Evolutionary conservation across 2,888 invertebrate species (phyloP).

Genomic region (Agrotis exclamationis): DNA sequence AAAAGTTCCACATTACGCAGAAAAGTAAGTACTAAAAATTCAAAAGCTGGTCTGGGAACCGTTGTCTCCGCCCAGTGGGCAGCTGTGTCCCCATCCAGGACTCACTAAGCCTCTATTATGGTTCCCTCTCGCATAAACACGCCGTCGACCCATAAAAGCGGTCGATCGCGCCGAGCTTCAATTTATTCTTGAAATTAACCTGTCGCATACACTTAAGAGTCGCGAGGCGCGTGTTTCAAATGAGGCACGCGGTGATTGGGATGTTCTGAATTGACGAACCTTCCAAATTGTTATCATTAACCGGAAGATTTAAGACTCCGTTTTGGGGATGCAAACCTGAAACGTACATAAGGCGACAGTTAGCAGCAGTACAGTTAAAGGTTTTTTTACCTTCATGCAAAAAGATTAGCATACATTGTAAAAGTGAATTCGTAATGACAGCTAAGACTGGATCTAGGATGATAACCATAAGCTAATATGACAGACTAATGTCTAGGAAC

Average conservation of each 20-base stretch:
- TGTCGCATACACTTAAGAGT: slow-evolving; percentile 84
- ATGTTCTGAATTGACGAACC: slow-evolving; percentile 60
- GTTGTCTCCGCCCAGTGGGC: slow-evolving; percentile 82
- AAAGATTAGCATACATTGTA: slow-evolving; percentile 20
- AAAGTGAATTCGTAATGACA: slow-evolving; percentile 12
- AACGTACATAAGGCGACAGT: not conserved
- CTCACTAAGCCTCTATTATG: slow-evolving; percentile 83
- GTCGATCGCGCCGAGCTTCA: slow-evolving; percentile 79
- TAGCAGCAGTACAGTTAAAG: not conserved
- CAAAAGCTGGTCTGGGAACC: slow-evolving; percentile 75
- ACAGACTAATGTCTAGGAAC: slow-evolving; percentile 44
- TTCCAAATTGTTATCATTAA: slow-evolving; percentile 57
- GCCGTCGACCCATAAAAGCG: slow-evolving; percentile 78
- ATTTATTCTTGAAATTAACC: slow-evolving; percentile 90
- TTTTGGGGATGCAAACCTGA: slow-evolving; percentile 13
- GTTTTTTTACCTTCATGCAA: not conserved
- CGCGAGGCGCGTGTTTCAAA: slow-evolving; percentile 72
- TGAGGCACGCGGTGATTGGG: slow-evolving; percentile 69
- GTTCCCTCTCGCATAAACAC: slow-evolving; percentile 77
- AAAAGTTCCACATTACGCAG: slow-evolving; percentile 62
- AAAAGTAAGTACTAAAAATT: slow-evolving; percentile 80
- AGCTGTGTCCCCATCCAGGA: slow-evolving; percentile 80
- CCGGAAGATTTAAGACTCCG: slow-evolving; percentile 33
- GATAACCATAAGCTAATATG: slow-evolving; percentile 46
- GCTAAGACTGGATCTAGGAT: slow-evolving; percentile 9